Base-by-base conservation (phyloP, 2,113 vertebrate species). In the Psammodynastes pulverulentus region DNA sequence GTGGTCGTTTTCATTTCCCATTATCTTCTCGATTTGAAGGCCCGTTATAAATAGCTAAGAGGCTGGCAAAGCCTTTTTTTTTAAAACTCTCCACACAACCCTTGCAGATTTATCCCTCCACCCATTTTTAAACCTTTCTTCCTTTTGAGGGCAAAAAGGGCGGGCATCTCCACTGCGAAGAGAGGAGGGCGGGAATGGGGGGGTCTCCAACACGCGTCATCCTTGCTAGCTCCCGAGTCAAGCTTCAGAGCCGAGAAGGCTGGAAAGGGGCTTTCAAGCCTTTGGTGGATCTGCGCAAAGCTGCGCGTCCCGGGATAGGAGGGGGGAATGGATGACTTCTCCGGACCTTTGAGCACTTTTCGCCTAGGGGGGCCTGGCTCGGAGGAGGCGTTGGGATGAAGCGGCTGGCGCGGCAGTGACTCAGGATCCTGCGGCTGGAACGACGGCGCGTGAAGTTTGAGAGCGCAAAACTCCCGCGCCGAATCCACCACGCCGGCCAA, bases 91-190 rank as follows among this genome's bases (percentile, higher is more conserved):
- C 24, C 23, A 15, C 4, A 46, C 39, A 62, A 17, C 43, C 43
- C 48, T 56, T 56, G 9, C 12, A 39, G 5, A 17, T 54, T 17
- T 26, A 15, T 49, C 87, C 67, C 87, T 95, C 26, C 79, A 72
- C 93, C 90, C 92, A 0, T 26, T 29, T 93, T 92, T 88, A 89
- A 93, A 92, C 94, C 94, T 84, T 93, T 91, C 45, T 13, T 4
- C n/a, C 8, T 10, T 43, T 45, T 67, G 84, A 49, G 51, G 0
- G 9, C 52, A 87, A 52, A 26, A 19, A 54, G 86, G 87, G 23
- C 48, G 88, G 45, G 46, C 21, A 48, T 12, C 53, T 0, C 1
- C 52, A 26, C 39, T 19, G 5, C 51, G 39, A 0, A 23, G 49
- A 43, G 45, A n/a, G n/a, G n/a, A n/a, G 45, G 56, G 54, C 51